Base-by-base conservation (phyloP, 2,113 vertebrate species). In the Typhlomys cinereus region DNA sequence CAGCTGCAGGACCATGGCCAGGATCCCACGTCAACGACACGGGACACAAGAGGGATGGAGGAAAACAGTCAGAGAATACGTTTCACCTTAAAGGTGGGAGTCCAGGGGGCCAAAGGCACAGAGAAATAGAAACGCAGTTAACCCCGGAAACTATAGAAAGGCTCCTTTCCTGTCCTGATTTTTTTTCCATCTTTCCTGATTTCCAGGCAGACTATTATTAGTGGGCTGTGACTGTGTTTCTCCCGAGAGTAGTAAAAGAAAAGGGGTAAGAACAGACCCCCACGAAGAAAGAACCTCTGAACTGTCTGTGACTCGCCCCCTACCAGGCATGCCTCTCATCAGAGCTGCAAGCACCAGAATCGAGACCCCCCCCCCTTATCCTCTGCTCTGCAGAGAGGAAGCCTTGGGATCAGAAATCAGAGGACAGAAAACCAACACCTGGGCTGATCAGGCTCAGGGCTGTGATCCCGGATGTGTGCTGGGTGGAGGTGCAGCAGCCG, bases 61-160 rank as follows among this genome's bases (percentile, higher is more conserved):
- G 7, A 21, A 82, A 69, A 29, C 20, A 36, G n/a, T 34, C 27
- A 41, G 61, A n/a, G 21, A 50, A n/a, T 36, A 4, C 15, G 34
- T 0, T 27, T 41, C 23, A n/a, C 41, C 59, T 71, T 10, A 34
- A 6, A 67, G 64, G 23, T 29, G 29, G 4, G 5, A 1, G 15
- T 13, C 20, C 8, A 0, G 14, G 44, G 5, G 39, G 39, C 13
- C 14, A 12, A 18, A 1, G 0, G 20, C 52, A 23, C 5, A n/a
- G 15, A 75, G 34, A 91, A 41, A 70, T 13, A 29, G 50, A 80
- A 78, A 29, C 1, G 3, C 23, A 64, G 66, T 14, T 9, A 15
- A 71, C 25, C 9, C 64, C 41, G 14, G 0, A 20, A 31, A 18
- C 54, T 9, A 9, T 0, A 4, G 11, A 12, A 18, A 90, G 66